Conservation (phyloP, 37 sponge, comb jelly and placozoan genomes). For the Beroe ovata region DNA sequence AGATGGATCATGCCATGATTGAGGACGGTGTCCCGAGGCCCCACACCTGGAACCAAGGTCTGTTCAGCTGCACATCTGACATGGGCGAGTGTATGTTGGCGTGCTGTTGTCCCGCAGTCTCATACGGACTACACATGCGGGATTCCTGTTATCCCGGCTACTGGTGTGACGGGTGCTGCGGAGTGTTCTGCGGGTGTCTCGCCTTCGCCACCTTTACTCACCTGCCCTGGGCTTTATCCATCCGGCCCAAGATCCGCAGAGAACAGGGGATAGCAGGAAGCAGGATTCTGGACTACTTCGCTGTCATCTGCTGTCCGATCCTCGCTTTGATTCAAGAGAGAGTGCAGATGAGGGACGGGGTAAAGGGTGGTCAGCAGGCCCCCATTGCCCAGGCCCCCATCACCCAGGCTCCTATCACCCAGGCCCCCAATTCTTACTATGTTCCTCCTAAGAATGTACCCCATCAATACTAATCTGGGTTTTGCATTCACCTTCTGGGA, state of each 20-base stretch:
- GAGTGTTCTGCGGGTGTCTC: neutral
- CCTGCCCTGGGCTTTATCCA: neutral
- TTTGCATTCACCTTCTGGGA: no score
- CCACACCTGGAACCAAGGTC: conserved; percentile 18
- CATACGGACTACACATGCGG: neutral
- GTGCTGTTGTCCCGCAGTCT: neutral
- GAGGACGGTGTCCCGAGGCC: neutral
- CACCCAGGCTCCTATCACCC: no score
- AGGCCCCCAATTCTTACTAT: no score
- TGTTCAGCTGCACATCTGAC: neutral
- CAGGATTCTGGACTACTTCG: neutral
- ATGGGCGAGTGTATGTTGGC: conserved; percentile 9
- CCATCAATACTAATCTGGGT: no score
- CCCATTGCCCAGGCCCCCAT: no score
- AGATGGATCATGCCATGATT: no score
- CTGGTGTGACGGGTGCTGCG: conserved; percentile 19
- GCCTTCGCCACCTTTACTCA: neutral
- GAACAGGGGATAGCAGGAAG: neutral
- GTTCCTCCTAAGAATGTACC: no score
- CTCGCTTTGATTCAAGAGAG: neutral
- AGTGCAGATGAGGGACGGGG: neutral
- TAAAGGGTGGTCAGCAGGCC: no score
- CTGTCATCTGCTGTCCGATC: neutral
- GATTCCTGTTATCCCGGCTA: conserved; percentile 15
- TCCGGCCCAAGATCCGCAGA: conserved; percentile 21